Evolutionary conservation across 2,888 invertebrate genomes (phyloP).

Genomic region (Cremastobaeus sp.): DNA sequence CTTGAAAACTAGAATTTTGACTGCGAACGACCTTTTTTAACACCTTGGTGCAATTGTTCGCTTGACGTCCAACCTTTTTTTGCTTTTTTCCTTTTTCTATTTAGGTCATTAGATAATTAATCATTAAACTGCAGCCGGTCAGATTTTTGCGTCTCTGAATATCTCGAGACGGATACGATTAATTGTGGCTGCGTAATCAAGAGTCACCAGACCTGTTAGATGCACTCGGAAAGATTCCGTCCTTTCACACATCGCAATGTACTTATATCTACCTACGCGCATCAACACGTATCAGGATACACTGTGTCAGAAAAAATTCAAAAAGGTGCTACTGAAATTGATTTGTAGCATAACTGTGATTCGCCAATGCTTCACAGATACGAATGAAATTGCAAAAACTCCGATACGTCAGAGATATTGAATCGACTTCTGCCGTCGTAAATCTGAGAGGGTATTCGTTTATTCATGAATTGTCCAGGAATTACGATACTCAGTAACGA

Average conservation of each 20-base stretch:
- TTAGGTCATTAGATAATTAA: constrained; percentile 69
- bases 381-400: constrained; percentile 42
- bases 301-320: constrained; percentile 30
- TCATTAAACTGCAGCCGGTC: constrained; percentile 49
- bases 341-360: constrained; percentile 34
- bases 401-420: constrained; percentile 48
- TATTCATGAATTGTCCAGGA: constrained; percentile 48
- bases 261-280: constrained; percentile 55
- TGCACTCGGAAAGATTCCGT: constrained; percentile 35
- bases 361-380: constrained; percentile 31
- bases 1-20: no score
- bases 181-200: constrained; percentile 62
- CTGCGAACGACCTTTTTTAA: no score
- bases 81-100: no score
- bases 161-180: constrained; percentile 57
- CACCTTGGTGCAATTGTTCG: no score
- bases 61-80: no score
- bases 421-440: constrained; percentile 41
- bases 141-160: constrained; percentile 44
- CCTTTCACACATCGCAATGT: constrained; percentile 40
- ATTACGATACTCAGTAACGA: constrained; percentile 46
- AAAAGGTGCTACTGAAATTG: constrained; percentile 56
- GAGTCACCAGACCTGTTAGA: constrained; percentile 64
- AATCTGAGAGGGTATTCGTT: constrained; percentile 38
- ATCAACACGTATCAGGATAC: constrained; percentile 53